A percentile compares a stretch with the other conserved stretches of the same genome.
Conservation (phyloP, 2,113 vertebrate species). For the Columba livia region DNA sequence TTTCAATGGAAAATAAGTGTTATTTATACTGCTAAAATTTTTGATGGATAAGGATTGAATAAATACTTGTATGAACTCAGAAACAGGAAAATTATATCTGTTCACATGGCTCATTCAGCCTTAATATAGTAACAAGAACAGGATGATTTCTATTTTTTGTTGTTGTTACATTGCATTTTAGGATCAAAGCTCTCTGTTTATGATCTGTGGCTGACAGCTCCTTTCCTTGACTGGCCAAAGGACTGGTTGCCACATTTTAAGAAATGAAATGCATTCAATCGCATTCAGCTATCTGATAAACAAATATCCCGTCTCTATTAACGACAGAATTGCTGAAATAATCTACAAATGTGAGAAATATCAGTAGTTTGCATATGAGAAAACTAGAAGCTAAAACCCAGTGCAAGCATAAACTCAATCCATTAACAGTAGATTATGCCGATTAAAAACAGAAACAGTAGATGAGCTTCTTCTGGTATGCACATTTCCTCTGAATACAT, state of each 20-base stretch:
- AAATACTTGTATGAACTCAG: background rate
- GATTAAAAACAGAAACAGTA: background rate
- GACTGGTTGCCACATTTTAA: background rate
- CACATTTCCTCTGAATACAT: background rate
- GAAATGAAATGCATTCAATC: background rate
- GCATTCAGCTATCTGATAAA: background rate
- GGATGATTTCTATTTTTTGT: background rate
- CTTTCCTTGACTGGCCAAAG: background rate
- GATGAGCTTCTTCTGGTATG: background rate
- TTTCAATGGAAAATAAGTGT: background rate
- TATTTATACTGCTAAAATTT: background rate
- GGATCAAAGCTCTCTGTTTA: background rate
- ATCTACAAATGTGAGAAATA: background rate
- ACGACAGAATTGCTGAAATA: background rate
- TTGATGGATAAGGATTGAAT: background rate
- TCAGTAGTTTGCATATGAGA: background rate
- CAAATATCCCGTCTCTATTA: background rate
- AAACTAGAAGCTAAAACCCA: background rate
- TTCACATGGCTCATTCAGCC: background rate
- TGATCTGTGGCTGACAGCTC: background rate
- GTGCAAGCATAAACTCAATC: background rate
- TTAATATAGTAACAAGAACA: background rate
- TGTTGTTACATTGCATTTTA: background rate
- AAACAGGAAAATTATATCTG: background rate
- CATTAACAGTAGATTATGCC: background rate